Base-by-base conservation (phyloP, 1,140 invertebrate genomes). In the Tetramorium simillimum region DNA sequence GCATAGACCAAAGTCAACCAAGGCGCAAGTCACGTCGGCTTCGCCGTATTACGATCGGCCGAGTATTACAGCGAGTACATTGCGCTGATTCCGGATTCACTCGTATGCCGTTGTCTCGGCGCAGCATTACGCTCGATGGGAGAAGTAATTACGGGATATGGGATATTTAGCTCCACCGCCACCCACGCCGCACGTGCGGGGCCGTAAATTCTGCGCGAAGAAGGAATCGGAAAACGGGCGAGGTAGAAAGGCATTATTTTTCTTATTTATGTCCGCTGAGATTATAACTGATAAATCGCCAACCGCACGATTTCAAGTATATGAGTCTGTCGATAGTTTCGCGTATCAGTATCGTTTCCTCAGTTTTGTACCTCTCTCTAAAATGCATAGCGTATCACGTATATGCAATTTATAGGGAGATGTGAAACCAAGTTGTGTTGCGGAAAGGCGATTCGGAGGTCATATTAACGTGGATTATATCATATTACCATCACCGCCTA, bases 51-150 rank as follows among this genome's bases (percentile, higher is more conserved):
- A 7, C 62, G n/a, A 69, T 51, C 37, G n/a, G 63, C 37, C n/a
- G 63, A 21, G 33, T 51, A 76, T 37, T 80, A 78, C 76, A 18
- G 76, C 12, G 76, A 51, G 65, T 69, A 80, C 63, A 56, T 81
- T 24, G 21, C 63, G 33, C 78, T 81, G 49, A 81, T 81, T 69
- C 6, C 37, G 63, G 37, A 81, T 43, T 21, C 49, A 69, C 49
- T 70, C 37, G 62, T 16, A 53, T 12, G 28, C 24, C 7, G 43
- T 28, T 63, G 24, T 65, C 28, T 65, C 28, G 28, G 12, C 37
- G 18, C 63, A 67, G 14, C 76, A 80, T 69, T 53, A 80, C 28
- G 58, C 75, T 6, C 24, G 62, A 80, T 10, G 62, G 53, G 77
- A 53, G 77, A 53, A 14, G 28, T 80, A 80, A 80, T 69, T 69